Conservation (phyloP, 2,888 invertebrate species). For the Autographa gamma region DNA sequence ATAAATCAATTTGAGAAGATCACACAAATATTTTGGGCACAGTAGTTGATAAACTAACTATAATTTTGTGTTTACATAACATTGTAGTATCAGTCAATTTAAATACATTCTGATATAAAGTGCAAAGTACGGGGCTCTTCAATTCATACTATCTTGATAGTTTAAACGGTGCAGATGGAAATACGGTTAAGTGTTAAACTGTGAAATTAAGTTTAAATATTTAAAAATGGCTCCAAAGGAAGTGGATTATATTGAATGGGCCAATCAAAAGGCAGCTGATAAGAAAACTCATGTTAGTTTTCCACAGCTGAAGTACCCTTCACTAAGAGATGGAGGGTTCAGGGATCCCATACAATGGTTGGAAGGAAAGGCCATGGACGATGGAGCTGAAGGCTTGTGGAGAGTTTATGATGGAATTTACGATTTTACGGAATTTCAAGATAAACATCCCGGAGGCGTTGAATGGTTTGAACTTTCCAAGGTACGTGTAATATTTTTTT, state of each 20-base stretch:
- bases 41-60: constrained; percentile 3
- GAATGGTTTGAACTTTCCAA: constrained; percentile 93
- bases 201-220: neutral
- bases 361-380: constrained; percentile 90
- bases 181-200: neutral
- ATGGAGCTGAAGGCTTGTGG: constrained; percentile 94
- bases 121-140: neutral
- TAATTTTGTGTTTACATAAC: neutral
- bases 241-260: constrained; percentile 70
- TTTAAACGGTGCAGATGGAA: constrained; percentile 4
- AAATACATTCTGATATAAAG: constrained; percentile 1
- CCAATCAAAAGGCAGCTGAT: constrained; percentile 66
- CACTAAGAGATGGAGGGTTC: constrained; percentile 80
- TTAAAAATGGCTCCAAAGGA: constrained; percentile 14
- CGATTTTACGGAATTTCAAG: constrained; percentile 94
- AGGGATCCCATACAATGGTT: constrained; percentile 89
- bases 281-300: constrained; percentile 86
- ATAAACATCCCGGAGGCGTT: constrained; percentile 95
- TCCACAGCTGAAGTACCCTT: constrained; percentile 87
- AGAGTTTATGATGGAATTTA: constrained; percentile 93
- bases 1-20: neutral
- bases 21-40: neutral
- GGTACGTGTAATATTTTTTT: constrained; percentile 80
- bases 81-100: neutral
- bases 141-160: neutral